These are phyloP conservation scores for Xanthorhoe spadicearia DNA, from an alignment of 2,888 invertebrate genomes.

Conservation along the genomic window DNA sequence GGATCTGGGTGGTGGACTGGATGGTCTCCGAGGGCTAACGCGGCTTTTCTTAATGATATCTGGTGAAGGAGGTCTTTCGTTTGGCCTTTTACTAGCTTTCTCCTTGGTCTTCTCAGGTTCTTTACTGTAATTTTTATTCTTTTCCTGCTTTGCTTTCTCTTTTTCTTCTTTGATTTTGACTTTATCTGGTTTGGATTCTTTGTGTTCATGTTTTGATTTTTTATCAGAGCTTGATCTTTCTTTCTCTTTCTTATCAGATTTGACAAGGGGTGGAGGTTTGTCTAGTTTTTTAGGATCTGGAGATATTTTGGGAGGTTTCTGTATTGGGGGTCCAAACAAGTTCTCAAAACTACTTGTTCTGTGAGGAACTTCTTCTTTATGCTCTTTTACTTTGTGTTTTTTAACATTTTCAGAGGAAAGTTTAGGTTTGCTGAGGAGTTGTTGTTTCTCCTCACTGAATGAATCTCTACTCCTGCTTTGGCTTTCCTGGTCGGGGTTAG, in stretches of 20 bases:
- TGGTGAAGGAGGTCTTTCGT: constrained; percentile 73
- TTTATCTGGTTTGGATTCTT: constrained; percentile 77
- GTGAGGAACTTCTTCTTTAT: constrained; percentile 82
- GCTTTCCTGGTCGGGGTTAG: constrained; percentile 82
- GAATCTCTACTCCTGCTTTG: constrained; percentile 85
- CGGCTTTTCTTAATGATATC: constrained; percentile 72
- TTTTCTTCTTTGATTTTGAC: constrained; percentile 78
- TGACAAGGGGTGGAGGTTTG: constrained; percentile 60
- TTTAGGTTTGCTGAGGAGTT: constrained; percentile 90
- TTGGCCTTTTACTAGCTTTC: constrained; percentile 80
- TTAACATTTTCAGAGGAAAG: constrained; percentile 84
- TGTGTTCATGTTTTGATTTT: constrained; percentile 79
- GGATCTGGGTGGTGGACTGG: constrained; percentile 70
- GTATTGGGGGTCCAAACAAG: constrained; percentile 93
- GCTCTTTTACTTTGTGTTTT: constrained; percentile 86
- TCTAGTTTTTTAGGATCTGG: constrained; percentile 86
- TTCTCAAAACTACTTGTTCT: constrained; percentile 89
- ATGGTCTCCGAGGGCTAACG: constrained; percentile 68
- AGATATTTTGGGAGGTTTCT: constrained; percentile 89
- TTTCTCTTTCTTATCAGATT: constrained; percentile 85
- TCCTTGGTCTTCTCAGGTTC: constrained; percentile 84
- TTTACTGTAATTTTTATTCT: constrained; percentile 82
- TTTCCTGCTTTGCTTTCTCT: constrained; percentile 78
- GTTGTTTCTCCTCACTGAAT: constrained; percentile 83
- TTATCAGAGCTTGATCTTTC: constrained; percentile 77